Evolutionary conservation across 1,140 invertebrate species (phyloP).

Genomic region (Papilio helenus): DNA sequence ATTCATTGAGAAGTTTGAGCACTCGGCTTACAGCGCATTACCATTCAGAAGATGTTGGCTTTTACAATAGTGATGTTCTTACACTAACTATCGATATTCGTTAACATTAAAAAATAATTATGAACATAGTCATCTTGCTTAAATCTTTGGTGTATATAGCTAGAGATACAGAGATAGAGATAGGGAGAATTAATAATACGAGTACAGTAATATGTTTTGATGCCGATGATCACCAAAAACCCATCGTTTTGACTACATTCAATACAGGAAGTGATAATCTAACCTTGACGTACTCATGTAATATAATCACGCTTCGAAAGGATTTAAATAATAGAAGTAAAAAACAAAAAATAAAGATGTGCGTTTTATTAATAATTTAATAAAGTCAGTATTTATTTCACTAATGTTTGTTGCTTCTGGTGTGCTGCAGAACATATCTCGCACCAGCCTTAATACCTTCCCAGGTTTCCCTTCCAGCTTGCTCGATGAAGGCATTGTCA

Average conservation of each 20-base stretch:
- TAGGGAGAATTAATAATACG: too few species aligned
- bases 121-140: too few species aligned
- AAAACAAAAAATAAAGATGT: not conserved
- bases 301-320: too few species aligned
- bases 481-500: constrained; percentile 62
- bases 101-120: not conserved
- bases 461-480: constrained; percentile 66
- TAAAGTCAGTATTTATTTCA: not conserved
- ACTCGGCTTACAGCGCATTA: constrained; percentile 46
- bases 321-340: not conserved
- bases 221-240: too few species aligned
- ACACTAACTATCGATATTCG: not conserved
- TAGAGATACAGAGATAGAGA: too few species aligned
- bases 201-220: too few species aligned
- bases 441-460: constrained; percentile 61
- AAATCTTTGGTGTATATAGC: too few species aligned
- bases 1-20: constrained; percentile 52
- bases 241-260: too few species aligned
- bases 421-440: constrained; percentile 39
- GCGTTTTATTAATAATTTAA: not conserved
- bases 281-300: too few species aligned
- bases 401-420: constrained; percentile 39
- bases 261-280: too few species aligned
- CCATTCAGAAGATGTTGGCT: constrained; percentile 46
- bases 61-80: constrained; percentile 38